Percentiles rank a stretch among this genome's conserved stretches.
phyloP scores from a whole-genome alignment of 53 echinoderm and acorn worm species.

The Actinopyga echinites region DNA sequence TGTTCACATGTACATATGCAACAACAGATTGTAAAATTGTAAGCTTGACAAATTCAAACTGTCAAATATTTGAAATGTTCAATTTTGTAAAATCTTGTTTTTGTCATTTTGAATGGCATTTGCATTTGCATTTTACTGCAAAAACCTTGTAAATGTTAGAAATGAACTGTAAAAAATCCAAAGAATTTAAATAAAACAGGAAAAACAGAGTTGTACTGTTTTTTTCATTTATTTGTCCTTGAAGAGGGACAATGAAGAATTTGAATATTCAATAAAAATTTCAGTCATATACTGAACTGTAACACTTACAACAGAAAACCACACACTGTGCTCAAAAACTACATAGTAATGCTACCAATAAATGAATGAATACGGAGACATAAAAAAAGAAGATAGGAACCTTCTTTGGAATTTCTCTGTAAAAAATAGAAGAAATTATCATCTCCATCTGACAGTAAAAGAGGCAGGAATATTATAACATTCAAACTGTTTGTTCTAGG shows the following conservation, averaged over 20 bases:
- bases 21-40: too few species aligned
- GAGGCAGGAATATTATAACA: too few species aligned
- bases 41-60: too few species aligned
- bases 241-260: slow-evolving; percentile 14
- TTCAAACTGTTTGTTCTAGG: too few species aligned
- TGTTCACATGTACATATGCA: too few species aligned
- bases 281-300: slow-evolving; percentile 32
- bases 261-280: slow-evolving; percentile 32
- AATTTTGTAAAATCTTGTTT: too few species aligned
- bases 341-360: slow-evolving; percentile 24
- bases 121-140: too few species aligned
- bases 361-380: slow-evolving; percentile 35
- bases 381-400: slow-evolving; percentile 12
- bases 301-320: slow-evolving; percentile 33
- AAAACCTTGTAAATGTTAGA: too few species aligned
- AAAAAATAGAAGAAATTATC: background rate
- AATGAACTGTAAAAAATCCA: too few species aligned
- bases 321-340: slow-evolving; percentile 26
- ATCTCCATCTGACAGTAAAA: too few species aligned
- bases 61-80: too few species aligned
- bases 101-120: too few species aligned
- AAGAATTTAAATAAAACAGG: background rate
- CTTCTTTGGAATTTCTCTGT: slow-evolving; percentile 31
- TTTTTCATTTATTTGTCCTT: slow-evolving; percentile 22
- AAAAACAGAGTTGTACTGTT: background rate